Evolutionary conservation across 2,888 invertebrate species (phyloP), one percentile per base, ranked within the genome.

Genomic region (Onthophagus sagittarius): DNA sequence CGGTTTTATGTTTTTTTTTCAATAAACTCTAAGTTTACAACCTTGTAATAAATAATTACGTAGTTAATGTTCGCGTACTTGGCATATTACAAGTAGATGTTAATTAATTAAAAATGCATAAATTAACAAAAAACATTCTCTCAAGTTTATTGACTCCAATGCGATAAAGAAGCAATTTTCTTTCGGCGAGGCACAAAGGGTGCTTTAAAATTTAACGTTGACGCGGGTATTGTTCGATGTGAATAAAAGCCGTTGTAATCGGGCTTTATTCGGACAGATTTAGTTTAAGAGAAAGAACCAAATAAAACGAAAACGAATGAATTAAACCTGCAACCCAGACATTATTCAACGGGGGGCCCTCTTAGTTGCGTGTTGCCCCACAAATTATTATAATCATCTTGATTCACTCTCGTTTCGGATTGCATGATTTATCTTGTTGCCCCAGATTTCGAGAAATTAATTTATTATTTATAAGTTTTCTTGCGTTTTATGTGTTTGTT

Each of bases 281-380:
- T 53, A 53, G 9, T 53, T 53, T 4, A 53, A 53, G n/a, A n/a
- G n/a, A 53, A 53, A 53, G 6, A 53, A 9, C 6, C 7, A 53
- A 53, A 53, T 53, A 53, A 53, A 53, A 53, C 5, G 39, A 9
- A 53, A 53, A 7, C 39, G 39, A 53, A 53, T 4, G 11, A 2
- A 53, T 53, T 53, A 53, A 53, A 53, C 39, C 39, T 53, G 39
- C 6, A 53, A 53, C 39, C 39, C 39, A 53, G 39, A 53, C 39
- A 53, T 53, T 53, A 53, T 53, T 53, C 39, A 53, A 23, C 39
- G 39, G 39, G 39, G 39, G 39, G 39, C 39, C 39, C 72, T 23
- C 23, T 69, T 63, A 67, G 69, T 72, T 69, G 72, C 72, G 72
- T 67, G 72, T 69, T 69, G 72, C 69, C 72, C 69, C 14, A 69